Base-by-base conservation (phyloP, 2,113 vertebrate species). In the Scolopax mira region DNA sequence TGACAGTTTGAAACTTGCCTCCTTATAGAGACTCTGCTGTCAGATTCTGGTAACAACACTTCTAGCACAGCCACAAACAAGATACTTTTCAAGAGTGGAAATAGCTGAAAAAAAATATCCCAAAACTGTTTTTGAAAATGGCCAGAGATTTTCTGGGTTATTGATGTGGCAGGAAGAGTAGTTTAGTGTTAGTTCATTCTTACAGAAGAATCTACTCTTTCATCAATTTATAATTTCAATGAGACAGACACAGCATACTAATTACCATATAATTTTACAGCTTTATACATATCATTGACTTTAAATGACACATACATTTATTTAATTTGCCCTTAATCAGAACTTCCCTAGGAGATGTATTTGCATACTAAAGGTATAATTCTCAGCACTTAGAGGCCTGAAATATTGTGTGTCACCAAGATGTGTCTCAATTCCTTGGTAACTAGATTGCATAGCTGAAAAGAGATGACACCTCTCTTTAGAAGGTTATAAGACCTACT, bases 321-420 rank as follows among this genome's bases (percentile, higher is more conserved):
- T 82, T 95, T 92, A 73, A 86, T 92, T 92, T 86, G 37, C 35
- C 62, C 85, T 77, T 66, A 78, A 92, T 86, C 64, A 90, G 46
- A 79, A 82, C 60, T 90, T 74, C 55, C 80, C 60, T 84, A 61
- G 72, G 65, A 90, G 69, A 70, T 78, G 12, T 16, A 54, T 78
- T 92, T 92, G 80, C 91, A 86, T 70, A 62, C 49, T 52, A 14
- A 83, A 77, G 55, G 73, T 58, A 13, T 44, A 66, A 86, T 90
- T 62, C 77, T 49, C 11, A 31, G 31, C 71, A 78, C 35, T 72
- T n/a, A 39, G 49, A 80, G 31, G 18, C n/a, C 86, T 79, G 52
- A 79, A 86, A 90, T 28, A 27, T 37, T 22, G 13, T 1, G 0
- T 58, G 58, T 48, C 57, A 42, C 6, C 5, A 3, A 88, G 33